phyloP scores from a whole-genome alignment of 2,888 invertebrate genomes.

The Limnephilus lunatus region DNA sequence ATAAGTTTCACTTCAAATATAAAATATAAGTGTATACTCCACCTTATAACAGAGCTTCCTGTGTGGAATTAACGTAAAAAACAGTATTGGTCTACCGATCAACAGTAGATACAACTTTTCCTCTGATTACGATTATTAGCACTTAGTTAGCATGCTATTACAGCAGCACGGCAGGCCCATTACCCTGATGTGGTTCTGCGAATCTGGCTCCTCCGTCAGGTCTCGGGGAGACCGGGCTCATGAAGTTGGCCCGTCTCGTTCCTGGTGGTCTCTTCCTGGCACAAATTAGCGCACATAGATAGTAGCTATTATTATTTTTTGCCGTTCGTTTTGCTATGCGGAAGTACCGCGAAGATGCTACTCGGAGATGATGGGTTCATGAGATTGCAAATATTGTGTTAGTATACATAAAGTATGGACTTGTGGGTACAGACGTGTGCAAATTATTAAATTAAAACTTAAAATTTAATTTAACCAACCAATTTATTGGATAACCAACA shows the following conservation, averaged over 20 bases:
- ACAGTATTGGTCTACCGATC: neutral
- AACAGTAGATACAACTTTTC: neutral
- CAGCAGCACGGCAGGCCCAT: neutral
- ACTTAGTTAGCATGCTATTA: neutral
- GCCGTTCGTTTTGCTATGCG: neutral
- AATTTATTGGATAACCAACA: no score
- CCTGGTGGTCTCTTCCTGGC: neutral
- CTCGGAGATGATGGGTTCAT: neutral
- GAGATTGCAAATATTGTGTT: no score
- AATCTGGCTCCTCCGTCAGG: neutral
- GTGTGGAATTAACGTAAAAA: no score
- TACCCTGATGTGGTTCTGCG: neutral
- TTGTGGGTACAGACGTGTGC: no score
- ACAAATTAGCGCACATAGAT: no score
- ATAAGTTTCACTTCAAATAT: no score
- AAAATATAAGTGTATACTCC: no score
- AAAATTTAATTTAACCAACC: no score
- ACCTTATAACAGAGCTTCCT: no score
- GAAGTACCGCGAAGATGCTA: neutral
- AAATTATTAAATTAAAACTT: no score
- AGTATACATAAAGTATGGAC: no score
- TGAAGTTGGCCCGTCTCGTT: neutral
- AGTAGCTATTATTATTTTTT: neutral
- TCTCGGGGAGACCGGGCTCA: neutral
- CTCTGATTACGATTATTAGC: neutral